Evolutionary conservation across 1,140 invertebrate genomes (phyloP), one percentile per base, ranked within the genome.

Genomic region (Anastrepha ludens): DNA sequence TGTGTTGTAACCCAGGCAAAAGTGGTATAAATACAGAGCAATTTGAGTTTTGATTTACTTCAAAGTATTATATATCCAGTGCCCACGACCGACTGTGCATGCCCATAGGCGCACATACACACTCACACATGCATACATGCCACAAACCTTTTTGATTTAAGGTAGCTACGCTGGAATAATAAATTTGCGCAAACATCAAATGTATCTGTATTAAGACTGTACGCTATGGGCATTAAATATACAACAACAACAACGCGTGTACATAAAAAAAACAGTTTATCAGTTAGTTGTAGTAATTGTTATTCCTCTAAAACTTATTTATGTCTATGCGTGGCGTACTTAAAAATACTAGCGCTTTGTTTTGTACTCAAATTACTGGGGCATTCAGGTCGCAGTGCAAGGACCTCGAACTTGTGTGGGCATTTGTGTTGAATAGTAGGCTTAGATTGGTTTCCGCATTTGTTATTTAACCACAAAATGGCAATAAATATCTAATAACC

Each of bases 41-140:
- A 47, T 74, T 17, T 13, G 41, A 74, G n/a, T 74, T 74, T n/a
- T 74, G 41, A 74, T 74, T 74, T 74, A n/a, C 15, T 39, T 41
- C 0, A 74, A 74, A 74, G 39, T 47, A 74, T 44, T 13, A 47
- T 11, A 11, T 7, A 47, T 13, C 39, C 41, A 44, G 11, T 41
- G 5, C 41, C 15, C 29, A 29, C 29, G 20, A 70, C 39, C 39
- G 13, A 70, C 13, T 39, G 29, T 39, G 7, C 3, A 13, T 41
- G 29, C 29, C 29, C 29, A 29, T 0, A 29, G 29, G 29, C 29
- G 1, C 29, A 29, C 29, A 29, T 29, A 29, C 29, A 29, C 29
- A 29, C 29, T 29, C 29, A 29, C 29, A 29, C 29, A 29, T 3
- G 39, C 65, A 9, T 29, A 67, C 8, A 2, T 9, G 39, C 65